A percentile compares a stretch with the other conserved stretches of the same genome.
These are phyloP conservation scores for Cactoblastis cactorum DNA, from an alignment of 2,888 invertebrate genomes.

Conservation along the genomic window DNA sequence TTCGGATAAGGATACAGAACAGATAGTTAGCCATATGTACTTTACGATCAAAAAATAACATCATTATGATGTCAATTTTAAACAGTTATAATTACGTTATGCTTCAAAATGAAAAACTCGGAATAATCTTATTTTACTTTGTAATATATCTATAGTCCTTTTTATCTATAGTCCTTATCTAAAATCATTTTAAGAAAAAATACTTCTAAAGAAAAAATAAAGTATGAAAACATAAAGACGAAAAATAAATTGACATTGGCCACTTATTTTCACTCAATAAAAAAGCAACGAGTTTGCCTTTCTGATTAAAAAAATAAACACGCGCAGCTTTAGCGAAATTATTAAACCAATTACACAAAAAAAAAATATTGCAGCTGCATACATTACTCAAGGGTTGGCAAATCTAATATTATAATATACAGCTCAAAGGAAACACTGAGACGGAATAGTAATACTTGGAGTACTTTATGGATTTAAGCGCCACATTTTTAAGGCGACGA, in stretches of 20 bases:
- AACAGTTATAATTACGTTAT: too few species aligned
- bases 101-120: too few species aligned
- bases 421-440: slow-evolving; percentile 63
- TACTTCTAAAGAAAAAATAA: too few species aligned
- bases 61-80: too few species aligned
- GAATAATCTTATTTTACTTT: too few species aligned
- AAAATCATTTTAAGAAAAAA: too few species aligned
- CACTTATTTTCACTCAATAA: neutral
- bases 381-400: slow-evolving; percentile 24
- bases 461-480: slow-evolving; percentile 75
- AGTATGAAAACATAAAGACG: too few species aligned
- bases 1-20: too few species aligned
- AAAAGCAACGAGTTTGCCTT: neutral
- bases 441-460: slow-evolving; percentile 69
- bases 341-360: slow-evolving; percentile 3
- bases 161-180: too few species aligned
- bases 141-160: too few species aligned
- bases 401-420: slow-evolving; percentile 63
- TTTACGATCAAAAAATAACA: too few species aligned
- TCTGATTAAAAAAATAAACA: slow-evolving; percentile 5
- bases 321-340: slow-evolving; percentile 2
- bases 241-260: neutral
- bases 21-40: too few species aligned
- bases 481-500: slow-evolving; percentile 73
- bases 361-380: slow-evolving; percentile 17